Evolutionary conservation across 1,140 invertebrate genomes (phyloP), one percentile per base, ranked within the genome.

Genomic region (Hylaeus anthracinus): DNA sequence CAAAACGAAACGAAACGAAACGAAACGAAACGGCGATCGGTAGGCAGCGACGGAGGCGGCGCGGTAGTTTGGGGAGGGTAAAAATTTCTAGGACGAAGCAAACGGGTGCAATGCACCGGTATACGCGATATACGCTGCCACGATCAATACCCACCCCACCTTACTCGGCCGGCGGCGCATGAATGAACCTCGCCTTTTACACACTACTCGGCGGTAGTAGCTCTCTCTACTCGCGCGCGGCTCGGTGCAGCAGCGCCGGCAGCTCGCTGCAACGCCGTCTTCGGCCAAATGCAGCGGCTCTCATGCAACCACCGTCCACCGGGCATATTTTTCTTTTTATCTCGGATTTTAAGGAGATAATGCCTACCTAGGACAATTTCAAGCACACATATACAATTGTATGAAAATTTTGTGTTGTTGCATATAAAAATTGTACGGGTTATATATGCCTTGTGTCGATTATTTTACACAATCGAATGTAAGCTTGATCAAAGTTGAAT

Each of bases 181-280:
- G 92, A 92, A 93, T 93, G 92, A 92, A 92, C 91, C 91, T 93
- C 90, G 90, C 90, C 91, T 92, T 91, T 91, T 89, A 86, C 83
- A 86, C 83, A 88, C 89, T 88, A 90, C 86, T 89, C 87, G 48
- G 58, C 72, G 61, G 71, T 82, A 82, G 83, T 85, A 75, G 71
- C 79, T 83, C 76, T 79, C 60, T 81, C 83, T 85, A 77, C 63
- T 81, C 58, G 72, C 55, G 64, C 73, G 71, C 73, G 48, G 48
- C 39, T 39, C 55, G 53, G 37, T 58, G 61, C 67, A 56, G 14
- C 72, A 63, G 43, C 58, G 26, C 67, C 43, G 63, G 43, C 8
- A 51, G 48, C 48, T 51, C 48, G 48, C 39, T 65, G 14, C 70
- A 45, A 37, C 66, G 53, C 45, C 51, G 26, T 41, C 45, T 43